phyloP scores from a whole-genome alignment of 2,113 vertebrate genomes.

The Vidua macroura region DNA sequence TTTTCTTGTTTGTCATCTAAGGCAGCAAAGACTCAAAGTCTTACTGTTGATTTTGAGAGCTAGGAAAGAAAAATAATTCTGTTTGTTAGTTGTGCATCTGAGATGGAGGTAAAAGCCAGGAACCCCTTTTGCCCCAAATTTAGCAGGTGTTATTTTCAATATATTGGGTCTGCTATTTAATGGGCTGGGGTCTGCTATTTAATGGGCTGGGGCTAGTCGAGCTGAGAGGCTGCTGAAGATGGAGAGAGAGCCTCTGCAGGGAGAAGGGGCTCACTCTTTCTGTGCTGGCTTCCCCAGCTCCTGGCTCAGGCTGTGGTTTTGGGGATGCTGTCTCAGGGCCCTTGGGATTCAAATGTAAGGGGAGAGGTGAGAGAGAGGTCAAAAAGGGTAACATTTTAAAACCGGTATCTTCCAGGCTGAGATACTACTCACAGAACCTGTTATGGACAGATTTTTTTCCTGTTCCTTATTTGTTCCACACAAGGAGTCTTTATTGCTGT shows the following conservation, averaged over 20 bases:
- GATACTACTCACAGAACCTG: neutral
- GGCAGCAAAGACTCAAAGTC: neutral
- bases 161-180: neutral
- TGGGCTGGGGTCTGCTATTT: neutral
- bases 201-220: neutral
- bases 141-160: neutral
- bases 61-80: neutral
- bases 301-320: neutral
- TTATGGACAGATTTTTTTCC: neutral
- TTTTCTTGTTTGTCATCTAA: neutral
- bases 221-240: neutral
- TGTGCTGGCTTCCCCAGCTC: rapidly evolving
- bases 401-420: neutral
- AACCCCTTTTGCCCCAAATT: neutral
- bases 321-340: neutral
- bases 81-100: neutral
- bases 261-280: neutral
- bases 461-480: neutral
- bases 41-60: neutral
- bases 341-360: neutral
- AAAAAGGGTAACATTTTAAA: neutral
- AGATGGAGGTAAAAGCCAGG: neutral
- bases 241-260: neutral
- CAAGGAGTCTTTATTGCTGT: neutral
- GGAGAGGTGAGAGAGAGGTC: neutral